A percentile compares a stretch with the other conserved stretches of the same genome.
Conservation (phyloP, 2,888 invertebrate species). For the Carpatolechia fugitivella region DNA sequence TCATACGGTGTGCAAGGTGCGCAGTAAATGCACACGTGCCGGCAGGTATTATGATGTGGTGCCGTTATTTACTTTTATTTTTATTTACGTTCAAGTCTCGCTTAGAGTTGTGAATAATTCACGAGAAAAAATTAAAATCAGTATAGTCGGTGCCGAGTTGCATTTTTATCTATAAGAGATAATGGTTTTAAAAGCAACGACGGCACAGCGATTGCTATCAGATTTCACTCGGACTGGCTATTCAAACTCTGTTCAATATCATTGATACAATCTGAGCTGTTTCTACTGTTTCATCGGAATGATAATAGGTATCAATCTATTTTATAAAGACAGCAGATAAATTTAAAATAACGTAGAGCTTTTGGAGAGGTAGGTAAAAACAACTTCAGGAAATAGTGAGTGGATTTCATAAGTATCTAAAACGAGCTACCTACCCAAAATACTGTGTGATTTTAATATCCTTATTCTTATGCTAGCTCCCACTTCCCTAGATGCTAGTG, state of each 20-base stretch:
- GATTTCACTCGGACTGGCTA: constrained; percentile 34
- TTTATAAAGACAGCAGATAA: constrained; percentile 25
- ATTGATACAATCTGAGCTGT: constrained; percentile 37
- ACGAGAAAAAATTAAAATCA: constrained; percentile 10
- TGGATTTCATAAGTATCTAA: no score
- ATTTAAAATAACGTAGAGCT: neutral
- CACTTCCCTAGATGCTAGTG: no score
- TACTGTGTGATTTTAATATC: no score
- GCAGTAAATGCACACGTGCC: neutral
- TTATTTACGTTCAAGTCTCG: neutral
- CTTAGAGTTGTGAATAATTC: constrained; percentile 1
- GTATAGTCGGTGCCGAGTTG: constrained; percentile 21
- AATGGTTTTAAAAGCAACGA: constrained; percentile 40
- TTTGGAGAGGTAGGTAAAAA: no score
- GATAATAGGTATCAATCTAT: constrained; percentile 31
- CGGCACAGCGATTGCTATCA: constrained; percentile 44
- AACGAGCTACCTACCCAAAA: no score
- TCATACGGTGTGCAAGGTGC: constrained; percentile 1
- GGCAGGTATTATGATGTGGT: neutral
- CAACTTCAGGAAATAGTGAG: no score
- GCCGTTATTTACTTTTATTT: neutral
- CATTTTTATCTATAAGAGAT: constrained; percentile 1
- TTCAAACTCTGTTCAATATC: constrained; percentile 42
- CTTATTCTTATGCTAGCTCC: no score
- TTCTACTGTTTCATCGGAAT: constrained; percentile 24